Evolutionary conservation across 2,113 vertebrate species (phyloP), one percentile per base, ranked within the genome.

Genomic region (Sylvietta virens): DNA sequence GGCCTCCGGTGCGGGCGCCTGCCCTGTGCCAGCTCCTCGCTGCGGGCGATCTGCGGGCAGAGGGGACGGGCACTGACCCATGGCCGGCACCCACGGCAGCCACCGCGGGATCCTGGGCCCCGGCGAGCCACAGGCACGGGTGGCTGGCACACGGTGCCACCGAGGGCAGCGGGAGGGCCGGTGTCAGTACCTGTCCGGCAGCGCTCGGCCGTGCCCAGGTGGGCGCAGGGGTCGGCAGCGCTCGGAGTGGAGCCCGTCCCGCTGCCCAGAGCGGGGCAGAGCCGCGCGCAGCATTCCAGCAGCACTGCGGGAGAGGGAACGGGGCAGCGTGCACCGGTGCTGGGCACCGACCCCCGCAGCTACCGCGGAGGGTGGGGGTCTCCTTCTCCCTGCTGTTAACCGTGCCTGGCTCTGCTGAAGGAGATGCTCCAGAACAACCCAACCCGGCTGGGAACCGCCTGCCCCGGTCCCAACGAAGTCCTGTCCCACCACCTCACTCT

Each of bases 111-210:
- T 39, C 47, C 37, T 1, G 7, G 39, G 35, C 21, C 22, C 28
- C 48, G 7, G 45, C 6, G 6, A 1, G 13, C 24, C 58, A 4
- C 39, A 0, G 2, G 2, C 4, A 5, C 40, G 1, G 0, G 12
- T 2, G 57, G 45, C 27, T 1, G 12, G 19, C 71, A 10, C 15
- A 0, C 1, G 10, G 65, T 7, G 61, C 30, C 24, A 3, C 48
- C 3, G 2, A 4, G 60, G 72, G 64, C 39, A 1, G 1, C 3
- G 3, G 14, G 48, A 1, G 13, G 72, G 64, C 1, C 2, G 1
- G 24, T 5, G 4, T 27, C 15, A 0, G 69, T 94, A 95, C 95
- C 96, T 94, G 90, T 72, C 33, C 0, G 81, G 92, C 94, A 76
- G 73, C n/a, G 33, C 39, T 86, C 4, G 5, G 20, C 12, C 0